Evolutionary conservation across 2,797 vertebrate genomes (phyloP).

Genomic region (Galago senegalensis): DNA sequence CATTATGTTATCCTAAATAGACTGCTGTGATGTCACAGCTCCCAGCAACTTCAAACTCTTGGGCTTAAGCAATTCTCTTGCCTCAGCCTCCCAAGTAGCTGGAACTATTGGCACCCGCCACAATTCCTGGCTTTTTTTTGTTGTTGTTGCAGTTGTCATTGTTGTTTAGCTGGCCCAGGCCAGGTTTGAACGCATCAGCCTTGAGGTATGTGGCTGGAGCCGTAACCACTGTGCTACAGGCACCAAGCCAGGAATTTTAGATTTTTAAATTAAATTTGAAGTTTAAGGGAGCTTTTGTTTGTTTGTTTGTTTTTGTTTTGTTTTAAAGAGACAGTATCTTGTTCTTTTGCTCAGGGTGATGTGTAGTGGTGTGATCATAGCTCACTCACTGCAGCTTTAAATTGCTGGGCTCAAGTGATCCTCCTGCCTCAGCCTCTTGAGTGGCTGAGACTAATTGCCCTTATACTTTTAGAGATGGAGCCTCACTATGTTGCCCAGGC

Average conservation of each 20-base stretch:
- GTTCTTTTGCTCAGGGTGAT: background rate
- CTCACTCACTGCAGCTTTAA: background rate
- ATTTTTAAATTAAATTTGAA: background rate
- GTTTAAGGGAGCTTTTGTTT: background rate
- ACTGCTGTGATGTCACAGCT: too few relatives aligned
- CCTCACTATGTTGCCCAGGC: background rate
- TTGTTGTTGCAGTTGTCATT: too few relatives aligned
- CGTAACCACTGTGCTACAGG: too few relatives aligned
- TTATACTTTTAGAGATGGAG: background rate
- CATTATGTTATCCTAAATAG: too few relatives aligned
- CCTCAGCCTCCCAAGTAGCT: too few relatives aligned
- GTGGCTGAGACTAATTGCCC: background rate
- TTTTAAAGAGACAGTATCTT: background rate
- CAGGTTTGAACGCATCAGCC: too few relatives aligned
- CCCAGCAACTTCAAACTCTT: too few relatives aligned
- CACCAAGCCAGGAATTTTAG: background rate
- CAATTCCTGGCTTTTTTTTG: too few relatives aligned
- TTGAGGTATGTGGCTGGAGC: too few relatives aligned
- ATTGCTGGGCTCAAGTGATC: background rate
- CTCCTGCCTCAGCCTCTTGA: background rate
- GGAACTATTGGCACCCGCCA: too few relatives aligned
- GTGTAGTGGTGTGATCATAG: background rate
- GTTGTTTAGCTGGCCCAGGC: too few relatives aligned
- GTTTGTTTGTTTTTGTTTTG: background rate
- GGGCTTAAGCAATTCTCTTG: too few relatives aligned